Conservation (phyloP, 1,140 invertebrate genomes). For the Apocrypta bakeri region DNA sequence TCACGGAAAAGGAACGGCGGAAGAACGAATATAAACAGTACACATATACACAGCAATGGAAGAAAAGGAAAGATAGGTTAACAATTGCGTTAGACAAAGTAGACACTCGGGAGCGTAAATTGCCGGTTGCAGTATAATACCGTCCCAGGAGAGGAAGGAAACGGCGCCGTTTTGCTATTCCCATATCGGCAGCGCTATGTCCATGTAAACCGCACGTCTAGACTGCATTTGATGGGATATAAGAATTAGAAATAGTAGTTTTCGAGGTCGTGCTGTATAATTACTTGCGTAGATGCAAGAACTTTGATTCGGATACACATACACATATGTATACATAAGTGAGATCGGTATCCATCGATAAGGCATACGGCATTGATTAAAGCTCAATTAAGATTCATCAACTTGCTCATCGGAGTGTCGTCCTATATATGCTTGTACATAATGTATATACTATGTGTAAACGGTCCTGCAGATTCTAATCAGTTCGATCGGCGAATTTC, state of each 20-base stretch:
- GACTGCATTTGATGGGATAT: too few species aligned
- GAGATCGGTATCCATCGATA: too few species aligned
- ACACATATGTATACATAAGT: too few species aligned
- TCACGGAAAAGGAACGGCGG: too few species aligned
- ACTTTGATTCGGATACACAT: too few species aligned
- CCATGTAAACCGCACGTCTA: too few species aligned
- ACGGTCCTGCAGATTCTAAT: not conserved
- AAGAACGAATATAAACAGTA: not conserved
- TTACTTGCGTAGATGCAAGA: not conserved
- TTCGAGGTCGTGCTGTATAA: too few species aligned
- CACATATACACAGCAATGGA: too few species aligned
- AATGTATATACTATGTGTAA: not conserved
- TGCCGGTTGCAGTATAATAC: not conserved
- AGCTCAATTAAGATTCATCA: slow-evolving; percentile 23
- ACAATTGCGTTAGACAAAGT: not conserved
- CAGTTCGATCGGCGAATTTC: slow-evolving; percentile 3
- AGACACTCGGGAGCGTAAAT: slow-evolving; percentile 29
- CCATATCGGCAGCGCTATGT: not conserved
- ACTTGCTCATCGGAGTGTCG: not conserved
- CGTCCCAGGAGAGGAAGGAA: slow-evolving; percentile 7
- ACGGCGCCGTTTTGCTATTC: not conserved
- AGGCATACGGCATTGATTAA: not conserved
- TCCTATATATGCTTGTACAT: too few species aligned
- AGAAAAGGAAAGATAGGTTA: not conserved
- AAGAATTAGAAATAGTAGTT: too few species aligned